A percentile compares a stretch with the other conserved stretches of the same genome.
phyloP scores from a whole-genome alignment of 2,888 invertebrate genomes.

The Buathra laborator region DNA sequence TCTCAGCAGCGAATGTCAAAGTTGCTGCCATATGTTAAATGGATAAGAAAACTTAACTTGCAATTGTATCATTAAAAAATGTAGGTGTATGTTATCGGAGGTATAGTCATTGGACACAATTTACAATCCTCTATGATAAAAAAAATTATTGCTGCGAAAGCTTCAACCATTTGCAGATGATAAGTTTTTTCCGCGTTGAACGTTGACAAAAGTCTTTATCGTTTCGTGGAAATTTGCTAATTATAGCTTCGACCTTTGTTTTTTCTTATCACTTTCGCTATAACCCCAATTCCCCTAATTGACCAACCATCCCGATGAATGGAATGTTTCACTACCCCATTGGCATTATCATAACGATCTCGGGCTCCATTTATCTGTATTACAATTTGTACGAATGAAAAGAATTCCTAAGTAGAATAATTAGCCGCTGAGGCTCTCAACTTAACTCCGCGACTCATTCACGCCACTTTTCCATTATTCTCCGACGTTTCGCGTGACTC shows the following conservation, averaged over 20 bases:
- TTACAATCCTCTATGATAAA: neutral
- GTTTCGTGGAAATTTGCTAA: conserved; percentile 5
- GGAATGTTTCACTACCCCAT: neutral
- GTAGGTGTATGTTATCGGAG: neutral
- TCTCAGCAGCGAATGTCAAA: neutral
- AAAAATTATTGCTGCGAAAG: neutral
- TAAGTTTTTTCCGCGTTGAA: neutral
- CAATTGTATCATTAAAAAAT: neutral
- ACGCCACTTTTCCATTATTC: conserved; percentile 56
- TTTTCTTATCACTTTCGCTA: conserved; percentile 1
- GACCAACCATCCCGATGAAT: conserved; percentile 1
- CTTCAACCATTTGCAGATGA: neutral
- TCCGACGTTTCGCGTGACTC: conserved; percentile 40
- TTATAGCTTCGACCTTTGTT: neutral
- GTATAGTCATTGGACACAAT: neutral
- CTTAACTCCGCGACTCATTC: conserved; percentile 35
- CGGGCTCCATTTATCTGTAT: conserved; percentile 1
- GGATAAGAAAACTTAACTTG: neutral
- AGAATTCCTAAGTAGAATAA: conserved; percentile 25
- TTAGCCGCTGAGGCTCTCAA: conserved; percentile 7
- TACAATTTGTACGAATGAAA: conserved; percentile 20
- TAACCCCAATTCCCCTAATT: conserved; percentile 19
- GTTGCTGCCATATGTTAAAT: neutral
- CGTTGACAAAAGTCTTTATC: neutral
- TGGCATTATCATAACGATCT: conserved; percentile 5